Percentiles rank a stretch among this genome's conserved stretches.
Evolutionary conservation across 1,140 invertebrate genomes (phyloP).

Genomic region (Lethrus apterus): DNA sequence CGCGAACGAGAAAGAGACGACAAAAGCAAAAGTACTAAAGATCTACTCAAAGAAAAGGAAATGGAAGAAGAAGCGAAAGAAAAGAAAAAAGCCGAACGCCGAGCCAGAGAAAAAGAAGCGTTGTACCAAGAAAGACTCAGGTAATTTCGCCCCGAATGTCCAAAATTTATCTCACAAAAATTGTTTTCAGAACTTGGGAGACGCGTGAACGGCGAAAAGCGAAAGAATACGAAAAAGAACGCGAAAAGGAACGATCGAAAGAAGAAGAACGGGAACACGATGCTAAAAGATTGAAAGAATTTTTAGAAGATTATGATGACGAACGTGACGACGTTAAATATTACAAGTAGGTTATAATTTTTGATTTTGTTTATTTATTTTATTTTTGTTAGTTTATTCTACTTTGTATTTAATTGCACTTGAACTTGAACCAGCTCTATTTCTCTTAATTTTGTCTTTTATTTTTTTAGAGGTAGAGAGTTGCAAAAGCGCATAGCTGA

Average conservation of each 20-base stretch:
- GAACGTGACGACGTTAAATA: conserved; percentile 94
- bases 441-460: conserved; percentile 16
- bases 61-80: conserved; percentile 88
- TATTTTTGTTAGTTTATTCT: neutral
- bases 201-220: conserved; percentile 83
- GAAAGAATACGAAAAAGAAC: conserved; percentile 89
- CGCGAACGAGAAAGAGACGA: conserved; percentile 46
- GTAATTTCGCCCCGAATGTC: too few relatives aligned
- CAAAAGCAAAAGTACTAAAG: conserved; percentile 49
- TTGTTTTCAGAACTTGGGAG: conserved; percentile 74
- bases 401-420: neutral
- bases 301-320: conserved; percentile 98
- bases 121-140: conserved; percentile 77
- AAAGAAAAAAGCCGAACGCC: conserved; percentile 81
- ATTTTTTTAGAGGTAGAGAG: conserved; percentile 66
- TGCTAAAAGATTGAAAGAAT: conserved; percentile 91
- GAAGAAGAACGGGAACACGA: conserved; percentile 82
- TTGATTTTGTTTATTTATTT: neutral
- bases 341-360: conserved; percentile 68
- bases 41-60: conserved; percentile 68
- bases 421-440: neutral
- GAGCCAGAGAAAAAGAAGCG: conserved; percentile 86
- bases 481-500: conserved; percentile 81
- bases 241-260: conserved; percentile 73
- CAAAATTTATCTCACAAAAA: neutral